Base-by-base conservation (phyloP, 2,797 vertebrate genomes). In the Coregonus sp. region DNA sequence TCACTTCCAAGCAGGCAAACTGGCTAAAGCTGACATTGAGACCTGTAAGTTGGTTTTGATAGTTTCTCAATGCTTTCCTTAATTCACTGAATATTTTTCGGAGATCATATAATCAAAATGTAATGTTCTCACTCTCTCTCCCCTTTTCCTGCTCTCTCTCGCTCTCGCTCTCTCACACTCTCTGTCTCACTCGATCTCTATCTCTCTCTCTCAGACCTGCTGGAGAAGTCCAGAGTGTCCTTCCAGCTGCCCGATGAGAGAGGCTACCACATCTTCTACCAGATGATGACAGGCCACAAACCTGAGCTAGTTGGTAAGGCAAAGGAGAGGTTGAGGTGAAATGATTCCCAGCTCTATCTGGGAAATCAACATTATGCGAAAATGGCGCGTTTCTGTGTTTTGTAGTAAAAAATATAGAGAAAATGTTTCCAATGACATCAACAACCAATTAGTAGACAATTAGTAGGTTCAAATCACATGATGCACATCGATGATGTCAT, bases 191-290 rank as follows among this genome's bases (percentile, higher is more conserved):
- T 40, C 5, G 1, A 0, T 37, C 37, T 40, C 37, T 47, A 2
- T 47, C 37, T 0, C 6, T 63, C 5, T 75, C 0, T 86, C 85
- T 25, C 83, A 94, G 93, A 94, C 83, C 88, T 94, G 84, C 83
- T 94, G 71, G 93, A 94, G 71, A 93, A 94, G 65, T 94, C 93
- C 18, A 89, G 93, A 73, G 93, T 94, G 25, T 92, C 91, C 4
- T 94, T 93, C 78, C 93, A 94, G 86, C 84, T 94, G 75, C 90
- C 92, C 69, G 90, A 90, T 79, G 92, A 94, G 83, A 92, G 93
- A 25, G 93, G 91, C 75, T 94, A 94, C 74, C 93, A 93, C 77
- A 95, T 95, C 78, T 95, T 95, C 71, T 95, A 94, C 68, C 93
- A 95, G 76, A 61, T 94, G 79, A 92, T 86, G 65, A 94, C 92